Evolutionary conservation across 2,888 invertebrate species (phyloP).

Genomic region (Spatulosminthurus flaviceps): DNA sequence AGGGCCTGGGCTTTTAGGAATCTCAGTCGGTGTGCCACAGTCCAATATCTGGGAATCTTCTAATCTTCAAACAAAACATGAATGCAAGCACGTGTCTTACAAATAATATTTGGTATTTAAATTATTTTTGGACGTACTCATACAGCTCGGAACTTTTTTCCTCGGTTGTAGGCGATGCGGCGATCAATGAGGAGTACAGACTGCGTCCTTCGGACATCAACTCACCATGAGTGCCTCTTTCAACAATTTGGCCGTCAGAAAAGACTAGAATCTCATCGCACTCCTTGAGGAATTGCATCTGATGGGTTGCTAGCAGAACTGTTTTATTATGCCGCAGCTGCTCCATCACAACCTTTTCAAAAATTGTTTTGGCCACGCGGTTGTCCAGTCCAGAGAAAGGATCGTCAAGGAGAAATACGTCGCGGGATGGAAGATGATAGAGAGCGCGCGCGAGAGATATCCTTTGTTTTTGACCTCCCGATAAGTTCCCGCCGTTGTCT

Average conservation of each 20-base stretch:
- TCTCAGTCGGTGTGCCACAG: slow-evolving; percentile 22
- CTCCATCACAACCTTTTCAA: slow-evolving; percentile 69
- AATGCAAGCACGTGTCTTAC: too few species aligned
- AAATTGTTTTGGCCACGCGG: slow-evolving; percentile 69
- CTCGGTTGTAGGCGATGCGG: neutral
- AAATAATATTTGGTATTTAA: neutral
- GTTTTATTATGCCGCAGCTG: slow-evolving; percentile 68
- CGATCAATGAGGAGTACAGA: slow-evolving; percentile 64
- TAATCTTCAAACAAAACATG: neutral
- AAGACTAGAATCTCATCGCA: slow-evolving; percentile 72
- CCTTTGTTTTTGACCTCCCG: slow-evolving; percentile 71
- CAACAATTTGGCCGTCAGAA: slow-evolving; percentile 70
- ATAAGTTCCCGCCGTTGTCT: slow-evolving; percentile 70
- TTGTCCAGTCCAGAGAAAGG: slow-evolving; percentile 71
- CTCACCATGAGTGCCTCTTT: slow-evolving; percentile 70
- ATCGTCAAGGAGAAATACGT: slow-evolving; percentile 72
- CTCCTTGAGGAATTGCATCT: slow-evolving; percentile 71
- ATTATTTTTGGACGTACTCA: neutral
- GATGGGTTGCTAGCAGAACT: slow-evolving; percentile 73
- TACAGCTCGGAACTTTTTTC: neutral
- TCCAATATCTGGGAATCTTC: slow-evolving; percentile 61
- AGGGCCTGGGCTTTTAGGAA: neutral
- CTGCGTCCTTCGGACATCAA: slow-evolving; percentile 66
- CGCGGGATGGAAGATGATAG: slow-evolving; percentile 67
- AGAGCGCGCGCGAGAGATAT: slow-evolving; percentile 71